Evolutionary conservation across 92 coral and sea anemone genomes (phyloP), one percentile per base, ranked within the genome.

Genomic region (Palythoa grandiflora): DNA sequence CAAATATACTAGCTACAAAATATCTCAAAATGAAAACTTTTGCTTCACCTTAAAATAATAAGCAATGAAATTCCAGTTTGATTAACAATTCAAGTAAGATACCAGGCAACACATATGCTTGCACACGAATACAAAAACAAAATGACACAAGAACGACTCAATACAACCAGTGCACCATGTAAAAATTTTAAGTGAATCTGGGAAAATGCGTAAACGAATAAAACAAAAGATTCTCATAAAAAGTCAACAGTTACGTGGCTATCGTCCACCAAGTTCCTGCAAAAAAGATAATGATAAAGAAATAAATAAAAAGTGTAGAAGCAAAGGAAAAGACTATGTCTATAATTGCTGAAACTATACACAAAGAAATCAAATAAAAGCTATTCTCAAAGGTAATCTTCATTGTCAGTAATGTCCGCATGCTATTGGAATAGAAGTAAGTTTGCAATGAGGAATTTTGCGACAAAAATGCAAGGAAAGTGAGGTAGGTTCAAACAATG

Each of bases 181-280:
- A 65, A 65, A 80, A 65, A 81, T 10, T 0, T 2, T 17, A 13
- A 79, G 15, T 60, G 57, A 77, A 68, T 81, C 36, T 36, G 20
- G 44, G 38, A 51, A 81, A 81, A 47, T 48, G 61, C 19, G 20
- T 81, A 65, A 47, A 63, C 3, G 51, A 81, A 48, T 20, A 14
- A 48, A 68, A n/a, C 17, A 48, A 15, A 13, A 5, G 2, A 80
- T 37, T 80, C 83, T 93, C 87, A 97, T 54, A 97, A 93, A 72
- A 97, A 97, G 91, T 97, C 99, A 87, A 97, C 99, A 19, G 99
- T 97, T 66, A 97, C 96, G 88, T 97, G 99, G 84, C 98, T 96
- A 89, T 93, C 94, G 88, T 97, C 99, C 75, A 97, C 97, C 53
- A 95, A 93, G 79, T 98, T 96, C 90, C 99, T 97, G 96, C 70